Evolutionary conservation across 2,888 invertebrate genomes (phyloP), one percentile per base, ranked within the genome.

Genomic region (Meteorus colon): DNA sequence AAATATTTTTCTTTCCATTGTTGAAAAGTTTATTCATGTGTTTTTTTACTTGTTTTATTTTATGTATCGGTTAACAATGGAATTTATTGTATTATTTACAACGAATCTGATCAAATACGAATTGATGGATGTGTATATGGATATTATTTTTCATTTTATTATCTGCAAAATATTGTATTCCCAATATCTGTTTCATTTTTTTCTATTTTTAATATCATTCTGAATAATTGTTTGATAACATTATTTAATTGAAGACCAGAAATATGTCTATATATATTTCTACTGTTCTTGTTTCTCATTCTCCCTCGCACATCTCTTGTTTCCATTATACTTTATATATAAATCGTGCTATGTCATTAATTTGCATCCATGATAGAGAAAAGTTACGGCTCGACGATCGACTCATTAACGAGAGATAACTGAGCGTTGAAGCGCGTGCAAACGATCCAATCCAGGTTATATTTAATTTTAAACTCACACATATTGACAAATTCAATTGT

Each of bases 361-460:
- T 84, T 85, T 83, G 80, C 83, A 82, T 83, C 77, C 81, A 73
- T 76, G 80, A 80, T 80, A 80, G 79, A 80, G 83, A 84, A 84
- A 82, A 74, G 73, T 41, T 41, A 41, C 41, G 41, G 41, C 41
- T 41, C 41, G 41, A 41, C 41, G 41, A 77, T 78, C 81, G 80
- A 79, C 81, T 83, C 84, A 84, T 85, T 85, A 85, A 81, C 79
- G 78, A 77, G 78, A 78, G 78, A 78, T 80, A 80, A 82, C 79
- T 78, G 65, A 19, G 67, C 59, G 59, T 66, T 69, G 68, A 72
- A 27, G 24, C 27, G 51, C 48, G 37, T 24, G 51, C 55, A 59
- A 70, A 51, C 16, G 34, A 48, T 48, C 48, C n/a, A 48, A 48
- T n/a, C 6, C 37, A 48, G 70, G 67, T 55, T 55, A 48, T 78